phyloP scores from a whole-genome alignment of 2,113 vertebrate genomes.

The Melospiza georgiana region DNA sequence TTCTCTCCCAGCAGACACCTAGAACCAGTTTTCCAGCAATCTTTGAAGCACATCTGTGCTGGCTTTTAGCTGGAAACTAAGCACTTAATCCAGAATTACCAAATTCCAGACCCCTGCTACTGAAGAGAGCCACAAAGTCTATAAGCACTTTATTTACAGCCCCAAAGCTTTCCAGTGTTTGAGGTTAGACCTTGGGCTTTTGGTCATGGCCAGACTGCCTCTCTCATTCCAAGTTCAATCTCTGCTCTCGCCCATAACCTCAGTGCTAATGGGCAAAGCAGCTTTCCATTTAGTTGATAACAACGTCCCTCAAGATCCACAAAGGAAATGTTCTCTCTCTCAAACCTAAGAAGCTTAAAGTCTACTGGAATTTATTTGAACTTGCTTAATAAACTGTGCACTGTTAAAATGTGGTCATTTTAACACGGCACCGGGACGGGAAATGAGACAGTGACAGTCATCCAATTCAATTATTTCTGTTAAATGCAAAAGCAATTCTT shows the following conservation, averaged over 20 bases:
- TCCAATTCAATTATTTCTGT: neutral
- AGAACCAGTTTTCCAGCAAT: neutral
- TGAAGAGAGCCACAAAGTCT: neutral
- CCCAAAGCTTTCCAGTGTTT: neutral
- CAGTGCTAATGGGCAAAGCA: neutral
- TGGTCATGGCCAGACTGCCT: neutral
- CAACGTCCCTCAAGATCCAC: neutral
- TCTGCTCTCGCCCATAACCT: neutral
- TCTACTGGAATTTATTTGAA: conserved; percentile 21
- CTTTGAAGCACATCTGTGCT: neutral
- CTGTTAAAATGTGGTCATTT: neutral
- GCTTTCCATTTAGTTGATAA: neutral
- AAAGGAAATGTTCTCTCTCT: neutral
- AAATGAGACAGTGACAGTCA: neutral
- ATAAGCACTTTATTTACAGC: neutral
- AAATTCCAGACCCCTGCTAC: neutral
- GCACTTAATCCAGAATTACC: neutral
- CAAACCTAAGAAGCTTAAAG: conserved; percentile 20
- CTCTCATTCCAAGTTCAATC: neutral
- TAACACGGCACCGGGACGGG: neutral
- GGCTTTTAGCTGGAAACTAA: neutral
- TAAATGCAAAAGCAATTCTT: neutral
- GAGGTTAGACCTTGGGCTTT: neutral
- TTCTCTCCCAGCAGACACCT: neutral
- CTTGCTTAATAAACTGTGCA: neutral